Evolutionary conservation across 2,797 vertebrate genomes (phyloP), one percentile per base, ranked within the genome.

Genomic region (Crocidura indochinensis): DNA sequence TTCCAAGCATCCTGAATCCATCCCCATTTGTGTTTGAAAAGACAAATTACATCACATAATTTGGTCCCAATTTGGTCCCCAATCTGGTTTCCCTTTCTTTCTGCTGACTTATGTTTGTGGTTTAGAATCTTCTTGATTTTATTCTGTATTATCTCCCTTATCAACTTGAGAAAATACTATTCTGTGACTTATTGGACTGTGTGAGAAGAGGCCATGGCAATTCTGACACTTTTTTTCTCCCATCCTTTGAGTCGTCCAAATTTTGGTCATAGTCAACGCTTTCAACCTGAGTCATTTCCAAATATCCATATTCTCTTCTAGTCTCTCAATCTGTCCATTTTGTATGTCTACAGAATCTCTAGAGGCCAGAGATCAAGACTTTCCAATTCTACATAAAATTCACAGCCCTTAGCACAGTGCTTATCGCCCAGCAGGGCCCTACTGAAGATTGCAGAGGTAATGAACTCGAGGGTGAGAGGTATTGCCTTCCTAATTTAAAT

Each of bases 401-500:
- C 29, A 38, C 31, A 75, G 44, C 27, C 65, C 8, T 68, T 56
- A 75, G 27, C 74, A 67, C n/a, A 64, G 6, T 24, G 44, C 64
- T 49, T 49, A 0, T 47, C 47, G 72, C 19, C 44, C 9, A 75
- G 47, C 20, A 56, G n/a, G 19, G 49, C 26, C 72, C 67, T 69
- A 81, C n/a, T 87, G 27, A 73, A 56, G 27, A 65, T 22, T 22
- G 10, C 14, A 31, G 8, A 19, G 65, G 53, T 26, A 27, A 60
- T 31, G 27, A 38, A 91, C n/a, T n/a, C 72, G 10, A 10, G 38
- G 51, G 11, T 65, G 64, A 65, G 56, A 20, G 56, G 56, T 69
- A 78, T 26, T 75, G 82, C 46, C 68, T 72, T 49, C 46, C 86
- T 31, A 67, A 78, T 62, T 29, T 83, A 88, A 56, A 75, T 85